Conservation (phyloP, 2,888 invertebrate species). For the Coremacera marginata region DNA sequence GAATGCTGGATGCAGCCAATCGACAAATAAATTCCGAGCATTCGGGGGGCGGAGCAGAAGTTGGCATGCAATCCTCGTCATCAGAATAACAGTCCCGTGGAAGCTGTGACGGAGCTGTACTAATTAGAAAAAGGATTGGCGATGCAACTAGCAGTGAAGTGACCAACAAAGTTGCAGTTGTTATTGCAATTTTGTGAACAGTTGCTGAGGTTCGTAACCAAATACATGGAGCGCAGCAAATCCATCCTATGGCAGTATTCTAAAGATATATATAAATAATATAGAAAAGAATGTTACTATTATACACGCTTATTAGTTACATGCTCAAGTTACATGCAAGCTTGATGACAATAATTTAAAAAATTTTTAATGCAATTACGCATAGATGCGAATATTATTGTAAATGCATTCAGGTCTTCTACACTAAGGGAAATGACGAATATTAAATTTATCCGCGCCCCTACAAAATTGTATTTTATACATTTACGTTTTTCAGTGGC, state of each 20-base stretch:
- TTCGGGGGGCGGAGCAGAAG: constrained; percentile 63
- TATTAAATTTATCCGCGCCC: no score
- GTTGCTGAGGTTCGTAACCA: constrained; percentile 73
- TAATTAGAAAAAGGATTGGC: constrained; percentile 73
- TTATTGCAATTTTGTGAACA: constrained; percentile 74
- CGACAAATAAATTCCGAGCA: constrained; percentile 65
- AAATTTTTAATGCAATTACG: no score
- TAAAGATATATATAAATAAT: constrained; percentile 43
- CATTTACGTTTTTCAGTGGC: no score
- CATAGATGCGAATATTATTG: no score
- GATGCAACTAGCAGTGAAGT: constrained; percentile 74
- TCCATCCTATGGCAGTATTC: constrained; percentile 71
- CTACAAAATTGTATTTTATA: no score
- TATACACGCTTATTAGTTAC: no score
- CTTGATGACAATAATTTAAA: no score
- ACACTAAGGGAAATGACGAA: no score
- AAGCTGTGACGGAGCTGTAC: constrained; percentile 67
- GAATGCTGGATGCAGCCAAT: constrained; percentile 65
- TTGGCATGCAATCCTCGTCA: constrained; percentile 65
- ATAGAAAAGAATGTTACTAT: constrained; percentile 9
- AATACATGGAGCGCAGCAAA: constrained; percentile 73
- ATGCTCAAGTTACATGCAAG: no score
- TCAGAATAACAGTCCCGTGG: constrained; percentile 66
- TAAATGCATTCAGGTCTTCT: no score
- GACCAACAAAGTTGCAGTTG: constrained; percentile 73